A percentile compares a stretch with the other conserved stretches of the same genome.
Conservation (phyloP, 2,797 vertebrate genomes). For the Cheirogaleus major region DNA sequence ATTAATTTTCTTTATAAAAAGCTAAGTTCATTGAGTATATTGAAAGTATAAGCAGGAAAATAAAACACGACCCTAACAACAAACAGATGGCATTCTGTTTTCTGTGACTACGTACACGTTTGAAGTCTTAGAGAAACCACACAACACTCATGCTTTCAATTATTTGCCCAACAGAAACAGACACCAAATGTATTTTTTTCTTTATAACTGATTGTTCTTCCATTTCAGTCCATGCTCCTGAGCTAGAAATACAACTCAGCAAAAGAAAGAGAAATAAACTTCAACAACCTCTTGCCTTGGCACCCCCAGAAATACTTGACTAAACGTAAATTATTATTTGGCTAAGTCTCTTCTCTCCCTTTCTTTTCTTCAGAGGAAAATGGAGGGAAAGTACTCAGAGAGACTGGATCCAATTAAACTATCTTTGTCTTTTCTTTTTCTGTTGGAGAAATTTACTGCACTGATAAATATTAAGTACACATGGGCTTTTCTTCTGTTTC, state of each 20-base stretch:
- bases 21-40: slow-evolving; percentile 78
- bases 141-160: slow-evolving; percentile 87
- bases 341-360: slow-evolving; percentile 28
- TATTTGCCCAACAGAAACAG: slow-evolving; percentile 84
- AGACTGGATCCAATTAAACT: slow-evolving; percentile 69
- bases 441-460: not conserved
- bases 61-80: slow-evolving; percentile 85
- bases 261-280: slow-evolving; percentile 81
- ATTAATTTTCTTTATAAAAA: slow-evolving; percentile 81
- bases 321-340: slow-evolving; percentile 79
- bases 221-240: slow-evolving; percentile 75
- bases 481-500: slow-evolving; percentile 37
- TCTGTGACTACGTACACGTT: slow-evolving; percentile 84
- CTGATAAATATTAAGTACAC: slow-evolving; percentile 50
- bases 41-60: slow-evolving; percentile 83
- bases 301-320: slow-evolving; percentile 74
- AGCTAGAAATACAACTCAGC: slow-evolving; percentile 77
- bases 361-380: slow-evolving; percentile 52
- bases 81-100: slow-evolving; percentile 86
- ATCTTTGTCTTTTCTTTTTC: slow-evolving; percentile 38
- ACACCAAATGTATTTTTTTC: slow-evolving; percentile 84
- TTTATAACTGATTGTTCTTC: slow-evolving; percentile 84
- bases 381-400: slow-evolving; percentile 42
- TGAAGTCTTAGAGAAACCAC: slow-evolving; percentile 85
- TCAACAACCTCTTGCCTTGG: slow-evolving; percentile 71